These are phyloP conservation scores for Steatocranus sp. DNA, from an alignment of 2,797 vertebrate species.

Conservation along the genomic window DNA sequence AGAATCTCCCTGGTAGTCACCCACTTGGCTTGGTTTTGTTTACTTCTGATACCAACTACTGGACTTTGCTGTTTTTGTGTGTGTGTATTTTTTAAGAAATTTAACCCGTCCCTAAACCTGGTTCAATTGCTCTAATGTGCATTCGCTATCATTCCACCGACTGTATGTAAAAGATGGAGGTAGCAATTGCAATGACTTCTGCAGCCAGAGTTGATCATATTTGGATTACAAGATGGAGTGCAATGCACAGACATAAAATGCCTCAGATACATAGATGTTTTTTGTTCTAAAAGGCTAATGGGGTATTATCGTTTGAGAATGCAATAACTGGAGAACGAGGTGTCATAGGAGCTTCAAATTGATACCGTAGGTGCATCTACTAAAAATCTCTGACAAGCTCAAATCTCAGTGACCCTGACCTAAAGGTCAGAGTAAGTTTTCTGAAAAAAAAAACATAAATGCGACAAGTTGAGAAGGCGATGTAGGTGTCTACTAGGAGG, in stretches of 20 bases:
- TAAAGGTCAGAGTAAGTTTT: background rate
- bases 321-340: accelerated
- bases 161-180: accelerated
- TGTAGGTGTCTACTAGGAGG: background rate
- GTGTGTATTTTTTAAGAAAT: background rate
- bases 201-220: background rate
- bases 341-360: background rate
- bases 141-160: background rate
- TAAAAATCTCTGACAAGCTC: accelerated
- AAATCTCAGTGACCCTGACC: background rate
- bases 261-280: background rate
- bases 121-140: background rate
- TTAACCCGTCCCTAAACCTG: background rate
- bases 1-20: background rate
- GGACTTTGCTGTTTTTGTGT: background rate
- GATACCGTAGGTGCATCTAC: background rate
- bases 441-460: background rate
- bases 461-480: accelerated
- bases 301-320: accelerated
- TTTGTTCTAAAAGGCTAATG: background rate
- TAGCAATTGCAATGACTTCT: background rate
- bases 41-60: background rate
- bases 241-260: background rate
- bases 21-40: background rate
- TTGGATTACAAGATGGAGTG: background rate